Evolutionary conservation across 2,113 vertebrate genomes (phyloP).

Genomic region (Alces alces): DNA sequence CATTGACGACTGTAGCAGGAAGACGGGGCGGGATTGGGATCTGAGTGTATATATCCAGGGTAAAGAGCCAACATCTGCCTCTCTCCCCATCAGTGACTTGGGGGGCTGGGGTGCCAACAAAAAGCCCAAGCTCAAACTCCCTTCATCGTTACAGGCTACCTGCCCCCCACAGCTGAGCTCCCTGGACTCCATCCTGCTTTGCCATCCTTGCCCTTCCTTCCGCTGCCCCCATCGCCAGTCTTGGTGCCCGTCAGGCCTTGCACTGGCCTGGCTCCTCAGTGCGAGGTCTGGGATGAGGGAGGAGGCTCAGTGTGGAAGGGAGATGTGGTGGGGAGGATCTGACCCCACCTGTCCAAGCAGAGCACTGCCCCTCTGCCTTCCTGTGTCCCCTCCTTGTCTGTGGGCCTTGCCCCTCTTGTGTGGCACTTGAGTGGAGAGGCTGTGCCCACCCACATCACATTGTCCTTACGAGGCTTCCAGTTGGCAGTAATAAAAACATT

Average conservation of each 20-base stretch:
- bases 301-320: neutral
- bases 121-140: neutral
- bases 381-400: neutral
- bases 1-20: neutral
- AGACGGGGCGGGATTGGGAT: neutral
- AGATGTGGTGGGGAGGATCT: neutral
- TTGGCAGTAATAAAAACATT: slow-evolving; percentile 54
- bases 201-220: neutral
- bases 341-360: neutral
- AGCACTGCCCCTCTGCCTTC: neutral
- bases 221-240: neutral
- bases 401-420: neutral
- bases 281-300: neutral
- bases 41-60: neutral
- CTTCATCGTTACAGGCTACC: slow-evolving; percentile 13
- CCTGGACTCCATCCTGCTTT: neutral
- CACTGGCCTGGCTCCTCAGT: neutral
- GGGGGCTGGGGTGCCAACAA: neutral
- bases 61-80: neutral
- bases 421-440: neutral
- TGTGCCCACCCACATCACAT: neutral
- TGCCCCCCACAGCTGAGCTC: neutral
- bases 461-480: neutral
- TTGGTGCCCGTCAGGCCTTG: neutral
- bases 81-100: neutral